phyloP scores from a whole-genome alignment of 2,113 vertebrate species.

The Peromyscus leucopus region DNA sequence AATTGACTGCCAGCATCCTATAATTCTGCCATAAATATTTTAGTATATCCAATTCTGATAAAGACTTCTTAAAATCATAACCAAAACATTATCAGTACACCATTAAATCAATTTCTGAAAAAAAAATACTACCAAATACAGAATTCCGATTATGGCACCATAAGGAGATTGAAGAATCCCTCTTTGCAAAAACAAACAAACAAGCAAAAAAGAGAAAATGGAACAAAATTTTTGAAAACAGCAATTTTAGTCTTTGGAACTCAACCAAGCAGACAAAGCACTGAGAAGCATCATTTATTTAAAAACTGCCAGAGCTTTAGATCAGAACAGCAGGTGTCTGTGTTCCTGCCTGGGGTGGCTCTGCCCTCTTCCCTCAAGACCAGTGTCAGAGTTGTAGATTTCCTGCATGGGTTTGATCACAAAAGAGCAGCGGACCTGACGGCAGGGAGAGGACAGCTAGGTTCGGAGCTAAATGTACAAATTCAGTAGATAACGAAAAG shows the following conservation, averaged over 20 bases:
- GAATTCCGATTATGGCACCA: neutral
- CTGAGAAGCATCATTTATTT: slow-evolving; percentile 25
- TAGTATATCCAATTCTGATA: neutral
- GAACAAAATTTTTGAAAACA: slow-evolving; percentile 29
- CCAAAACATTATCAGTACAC: neutral
- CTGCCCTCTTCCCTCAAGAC: neutral
- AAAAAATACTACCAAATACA: neutral
- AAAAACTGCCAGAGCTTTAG: neutral
- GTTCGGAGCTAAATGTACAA: neutral
- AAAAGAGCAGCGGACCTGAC: neutral
- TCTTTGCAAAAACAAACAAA: neutral
- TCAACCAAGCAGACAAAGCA: neutral
- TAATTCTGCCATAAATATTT: slow-evolving; percentile 20
- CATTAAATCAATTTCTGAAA: neutral
- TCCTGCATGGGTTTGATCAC: neutral
- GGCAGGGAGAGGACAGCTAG: neutral
- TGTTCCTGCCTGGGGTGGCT: neutral
- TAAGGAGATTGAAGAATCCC: neutral
- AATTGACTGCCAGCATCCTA: neutral
- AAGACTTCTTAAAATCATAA: slow-evolving; percentile 2
- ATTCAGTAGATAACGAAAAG: neutral
- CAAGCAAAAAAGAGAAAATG: neutral
- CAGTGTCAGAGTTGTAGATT: neutral
- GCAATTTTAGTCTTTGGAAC: slow-evolving; percentile 21
- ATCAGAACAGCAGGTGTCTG: neutral